Conservation (phyloP, 30 jellyfish, hydroid and myxozoan species). For the Pelagia noctiluca region DNA sequence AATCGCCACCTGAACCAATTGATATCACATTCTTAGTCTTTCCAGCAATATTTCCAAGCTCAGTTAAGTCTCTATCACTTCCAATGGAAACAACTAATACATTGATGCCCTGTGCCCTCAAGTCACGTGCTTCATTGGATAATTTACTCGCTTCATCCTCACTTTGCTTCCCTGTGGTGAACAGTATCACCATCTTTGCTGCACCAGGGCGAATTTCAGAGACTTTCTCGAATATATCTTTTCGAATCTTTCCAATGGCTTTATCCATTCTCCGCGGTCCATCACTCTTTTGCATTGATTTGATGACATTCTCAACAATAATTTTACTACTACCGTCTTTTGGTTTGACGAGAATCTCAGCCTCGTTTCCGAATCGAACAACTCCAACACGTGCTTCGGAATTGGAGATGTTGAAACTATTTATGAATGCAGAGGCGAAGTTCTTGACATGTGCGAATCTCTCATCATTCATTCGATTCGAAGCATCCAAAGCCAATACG, state of each 20-base stretch:
- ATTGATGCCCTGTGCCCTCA: slow-evolving; percentile 59
- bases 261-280: slow-evolving; percentile 77
- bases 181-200: slow-evolving; percentile 57
- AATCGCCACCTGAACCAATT: slow-evolving; percentile 3
- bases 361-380: slow-evolving; percentile 55
- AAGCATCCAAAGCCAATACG: slow-evolving; percentile 74
- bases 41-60: slow-evolving; percentile 38
- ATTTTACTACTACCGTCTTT: slow-evolving; percentile 49
- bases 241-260: slow-evolving; percentile 47
- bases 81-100: slow-evolving; percentile 73
- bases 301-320: not conserved
- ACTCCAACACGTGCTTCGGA: slow-evolving; percentile 64
- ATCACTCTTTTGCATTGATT: slow-evolving; percentile 42
- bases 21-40: slow-evolving; percentile 11
- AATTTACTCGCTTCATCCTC: slow-evolving; percentile 63
- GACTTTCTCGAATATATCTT: slow-evolving; percentile 34
- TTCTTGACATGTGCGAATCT: slow-evolving; percentile 50
- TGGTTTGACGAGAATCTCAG: slow-evolving; percentile 26
- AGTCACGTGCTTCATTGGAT: slow-evolving; percentile 63
- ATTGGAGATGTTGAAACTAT: slow-evolving; percentile 54
- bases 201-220: slow-evolving; percentile 45
- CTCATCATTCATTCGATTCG: slow-evolving; percentile 58
- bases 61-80: slow-evolving; percentile 53
- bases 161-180: slow-evolving; percentile 78
- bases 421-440: slow-evolving; percentile 54